A percentile compares a stretch with the other conserved stretches of the same genome.
Evolutionary conservation across 1,140 invertebrate genomes (phyloP).

Genomic region (Cherax quadricarinatus): DNA sequence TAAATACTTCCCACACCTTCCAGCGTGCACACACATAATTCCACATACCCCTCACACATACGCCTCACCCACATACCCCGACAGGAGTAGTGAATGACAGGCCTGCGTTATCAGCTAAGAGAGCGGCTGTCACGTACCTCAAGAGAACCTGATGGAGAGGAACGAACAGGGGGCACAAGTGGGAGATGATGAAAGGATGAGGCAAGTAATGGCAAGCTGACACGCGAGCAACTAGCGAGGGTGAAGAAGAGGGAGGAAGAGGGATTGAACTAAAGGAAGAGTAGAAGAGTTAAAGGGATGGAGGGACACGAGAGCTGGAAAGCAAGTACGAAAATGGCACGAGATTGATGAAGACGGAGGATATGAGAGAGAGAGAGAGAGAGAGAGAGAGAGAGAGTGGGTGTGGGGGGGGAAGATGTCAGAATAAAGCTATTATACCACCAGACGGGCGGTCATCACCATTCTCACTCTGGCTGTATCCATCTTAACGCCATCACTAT

Average conservation of each 20-base stretch:
- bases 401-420: not conserved
- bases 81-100: not conserved
- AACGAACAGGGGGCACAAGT: constrained; percentile 34
- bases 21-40: not conserved
- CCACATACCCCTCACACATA: not conserved
- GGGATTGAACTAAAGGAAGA: not conserved
- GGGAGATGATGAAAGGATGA: constrained; percentile 33
- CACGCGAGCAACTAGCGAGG: not conserved
- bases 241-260: not conserved
- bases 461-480: too few relatives aligned
- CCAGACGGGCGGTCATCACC: too few relatives aligned
- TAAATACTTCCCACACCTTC: not conserved
- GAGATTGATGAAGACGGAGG: not conserved
- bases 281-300: not conserved
- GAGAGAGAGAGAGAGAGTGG: not conserved
- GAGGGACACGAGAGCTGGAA: not conserved
- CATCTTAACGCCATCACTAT: too few relatives aligned
- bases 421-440: not conserved
- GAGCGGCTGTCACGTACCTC: constrained; percentile 26
- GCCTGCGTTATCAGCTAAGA: constrained; percentile 29
- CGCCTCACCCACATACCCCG: constrained; percentile 5
- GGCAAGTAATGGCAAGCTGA: constrained; percentile 4
- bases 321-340: not conserved
- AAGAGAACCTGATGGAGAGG: constrained; percentile 28
- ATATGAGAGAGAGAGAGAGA: too few relatives aligned